Base-by-base conservation (phyloP, 1,140 invertebrate species). In the Diabrotica virgifera region DNA sequence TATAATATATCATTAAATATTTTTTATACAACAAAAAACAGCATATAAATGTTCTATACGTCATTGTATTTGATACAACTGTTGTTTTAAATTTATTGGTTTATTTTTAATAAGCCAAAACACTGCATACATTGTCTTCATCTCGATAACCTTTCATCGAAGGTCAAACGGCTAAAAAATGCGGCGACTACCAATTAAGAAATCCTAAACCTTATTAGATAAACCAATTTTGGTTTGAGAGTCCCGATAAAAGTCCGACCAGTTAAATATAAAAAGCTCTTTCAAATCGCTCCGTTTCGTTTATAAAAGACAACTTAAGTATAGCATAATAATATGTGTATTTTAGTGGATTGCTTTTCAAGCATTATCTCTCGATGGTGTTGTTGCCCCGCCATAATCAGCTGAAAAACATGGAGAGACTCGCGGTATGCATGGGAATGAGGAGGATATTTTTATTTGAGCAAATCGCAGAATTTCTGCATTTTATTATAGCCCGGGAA, bases 361-460 rank as follows among this genome's bases (percentile, higher is more conserved):
- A 46, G 40, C 40, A 46, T 46, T 46, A 46, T 46, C 40, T 46
- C 40, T 46, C 40, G 53, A 55, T 55, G 35, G 53, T 55, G 53
- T 55, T 55, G 35, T 55, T 55, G 36, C 59, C 46, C 59, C 51
- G 35, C 59, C 24, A 46, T 46, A 46, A 46, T 46, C 8, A 10
- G 40, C 40, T 46, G 40, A 46, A 46, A 46, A 46, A 46, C 40
- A 46, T 6, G 40, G n/a, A 46, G 8, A 8, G 35, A 51, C 12
- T 51, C 14, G 59, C 52, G 50, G 12, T 46, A 9, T 62, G 35
- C 36, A 46, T 46, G 40, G 40, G 40, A 46, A 36, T 57, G 24
- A 35, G 10, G 11, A 55, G 13, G 52, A 24, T 58, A 59, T 59
- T 64, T 64, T 64, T 61, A 55, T 60, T 60, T 61, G 9, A 51